Evolutionary conservation across 1,140 invertebrate genomes (phyloP).

Genomic region (Calephelis nemesis): DNA sequence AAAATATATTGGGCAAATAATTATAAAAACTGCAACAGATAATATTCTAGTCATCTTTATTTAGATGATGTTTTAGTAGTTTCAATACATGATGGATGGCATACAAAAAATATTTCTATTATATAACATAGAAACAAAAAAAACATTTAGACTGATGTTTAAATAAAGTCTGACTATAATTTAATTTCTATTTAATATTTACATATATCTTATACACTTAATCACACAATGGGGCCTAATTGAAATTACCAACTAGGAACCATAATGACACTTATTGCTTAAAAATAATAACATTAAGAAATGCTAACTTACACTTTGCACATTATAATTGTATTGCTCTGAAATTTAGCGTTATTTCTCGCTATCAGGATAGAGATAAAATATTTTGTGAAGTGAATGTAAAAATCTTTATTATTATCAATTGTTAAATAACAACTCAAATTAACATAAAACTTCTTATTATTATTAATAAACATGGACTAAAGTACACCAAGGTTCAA

Average conservation of each 20-base stretch:
- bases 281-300: conserved; percentile 11
- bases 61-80: conserved; percentile 43
- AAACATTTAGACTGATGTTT: conserved; percentile 18
- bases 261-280: conserved; percentile 7
- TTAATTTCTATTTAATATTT: conserved; percentile 37
- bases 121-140: conserved; percentile 31
- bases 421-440: no score
- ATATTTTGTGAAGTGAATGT: no score
- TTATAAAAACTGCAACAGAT: neutral
- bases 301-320: neutral
- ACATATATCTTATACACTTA: conserved; percentile 33
- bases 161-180: conserved; percentile 26
- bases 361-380: no score
- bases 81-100: conserved; percentile 43
- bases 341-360: no score
- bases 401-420: no score
- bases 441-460: no score
- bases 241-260: conserved; percentile 16
- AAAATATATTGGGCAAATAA: no score
- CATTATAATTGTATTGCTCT: no score
- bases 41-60: conserved; percentile 43
- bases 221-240: conserved; percentile 25
- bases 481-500: no score
- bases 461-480: no score
- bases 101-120: conserved; percentile 44